Evolutionary conservation across 2,888 invertebrate species (phyloP).

Genomic region (Prosopocoilus inquinatus): DNA sequence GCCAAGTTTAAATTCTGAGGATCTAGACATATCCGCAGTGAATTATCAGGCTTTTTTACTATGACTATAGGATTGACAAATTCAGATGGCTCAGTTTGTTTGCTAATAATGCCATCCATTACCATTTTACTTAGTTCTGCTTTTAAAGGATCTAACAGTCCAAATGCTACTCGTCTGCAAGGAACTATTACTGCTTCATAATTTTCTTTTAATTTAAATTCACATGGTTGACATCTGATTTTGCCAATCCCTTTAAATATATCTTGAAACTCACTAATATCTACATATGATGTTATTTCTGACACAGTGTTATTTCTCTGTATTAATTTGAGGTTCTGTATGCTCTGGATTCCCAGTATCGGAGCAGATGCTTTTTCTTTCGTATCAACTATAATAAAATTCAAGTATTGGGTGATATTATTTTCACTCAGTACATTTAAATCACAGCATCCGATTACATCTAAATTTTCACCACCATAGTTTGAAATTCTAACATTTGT

Average conservation of each 20-base stretch:
- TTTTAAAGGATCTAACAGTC: conserved; percentile 4
- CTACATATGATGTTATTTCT: too few relatives aligned
- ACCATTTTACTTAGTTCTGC: conserved; percentile 13
- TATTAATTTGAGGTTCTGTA: too few relatives aligned
- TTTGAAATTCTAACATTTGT: too few relatives aligned
- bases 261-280: conserved; percentile 9
- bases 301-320: too few relatives aligned
- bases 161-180: too few relatives aligned
- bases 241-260: conserved; percentile 23
- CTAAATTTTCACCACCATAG: too few relatives aligned
- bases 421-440: too few relatives aligned
- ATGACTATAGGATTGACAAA: conserved; percentile 27
- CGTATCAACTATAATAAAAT: too few relatives aligned
- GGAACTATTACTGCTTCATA: conserved; percentile 17
- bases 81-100: conserved; percentile 19
- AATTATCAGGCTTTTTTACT: conserved; percentile 20
- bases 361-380: too few relatives aligned
- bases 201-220: conserved; percentile 18
- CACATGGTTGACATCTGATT: conserved; percentile 18
- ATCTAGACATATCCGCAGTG: conserved; percentile 20
- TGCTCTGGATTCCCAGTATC: too few relatives aligned
- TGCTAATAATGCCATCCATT: conserved; percentile 9
- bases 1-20: conserved; percentile 17
- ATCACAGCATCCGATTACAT: too few relatives aligned
- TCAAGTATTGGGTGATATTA: too few relatives aligned